phyloP scores from a whole-genome alignment of 2,888 invertebrate species.

The Drosophila pseudotalamancana region DNA sequence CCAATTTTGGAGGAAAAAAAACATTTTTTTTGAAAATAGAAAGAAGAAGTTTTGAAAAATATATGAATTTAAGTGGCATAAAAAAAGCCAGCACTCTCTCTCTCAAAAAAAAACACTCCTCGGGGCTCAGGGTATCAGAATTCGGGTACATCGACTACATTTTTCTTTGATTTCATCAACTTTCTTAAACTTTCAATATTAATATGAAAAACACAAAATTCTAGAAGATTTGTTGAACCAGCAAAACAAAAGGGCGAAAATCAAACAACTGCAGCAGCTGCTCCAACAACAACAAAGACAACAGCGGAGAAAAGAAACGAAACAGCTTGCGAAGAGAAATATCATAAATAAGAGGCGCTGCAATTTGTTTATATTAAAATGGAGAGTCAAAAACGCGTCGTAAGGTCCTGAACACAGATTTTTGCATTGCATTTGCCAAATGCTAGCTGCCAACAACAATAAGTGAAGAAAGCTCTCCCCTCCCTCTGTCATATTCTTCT shows the following conservation, averaged over 20 bases:
- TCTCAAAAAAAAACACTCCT: too few relatives aligned
- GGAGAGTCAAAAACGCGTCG: slow-evolving; percentile 59
- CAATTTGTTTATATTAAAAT: slow-evolving; percentile 81
- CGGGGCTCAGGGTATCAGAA: too few relatives aligned
- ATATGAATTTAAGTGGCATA: too few relatives aligned
- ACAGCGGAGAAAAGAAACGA: slow-evolving; percentile 1
- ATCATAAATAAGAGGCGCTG: slow-evolving; percentile 74
- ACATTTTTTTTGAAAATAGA: too few relatives aligned
- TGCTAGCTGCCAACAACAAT: slow-evolving; percentile 45
- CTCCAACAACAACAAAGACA: slow-evolving; percentile 1
- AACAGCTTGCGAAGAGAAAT: slow-evolving; percentile 42
- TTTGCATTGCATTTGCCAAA: slow-evolving; percentile 54
- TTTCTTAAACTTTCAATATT: neutral
- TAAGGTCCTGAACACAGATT: slow-evolving; percentile 58
- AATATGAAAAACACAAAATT: neutral
- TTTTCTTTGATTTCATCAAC: neutral
- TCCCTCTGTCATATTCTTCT: neutral
- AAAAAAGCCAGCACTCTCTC: too few relatives aligned
- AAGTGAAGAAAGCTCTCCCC: slow-evolving; percentile 5
- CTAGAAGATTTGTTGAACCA: slow-evolving; percentile 44
- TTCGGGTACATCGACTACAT: too few relatives aligned
- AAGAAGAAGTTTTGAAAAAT: too few relatives aligned
- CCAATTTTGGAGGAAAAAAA: too few relatives aligned
- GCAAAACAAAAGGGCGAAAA: slow-evolving; percentile 3
- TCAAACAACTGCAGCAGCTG: slow-evolving; percentile 21